phyloP scores from a whole-genome alignment of 2,888 invertebrate genomes.

The Machimus rusticus region DNA sequence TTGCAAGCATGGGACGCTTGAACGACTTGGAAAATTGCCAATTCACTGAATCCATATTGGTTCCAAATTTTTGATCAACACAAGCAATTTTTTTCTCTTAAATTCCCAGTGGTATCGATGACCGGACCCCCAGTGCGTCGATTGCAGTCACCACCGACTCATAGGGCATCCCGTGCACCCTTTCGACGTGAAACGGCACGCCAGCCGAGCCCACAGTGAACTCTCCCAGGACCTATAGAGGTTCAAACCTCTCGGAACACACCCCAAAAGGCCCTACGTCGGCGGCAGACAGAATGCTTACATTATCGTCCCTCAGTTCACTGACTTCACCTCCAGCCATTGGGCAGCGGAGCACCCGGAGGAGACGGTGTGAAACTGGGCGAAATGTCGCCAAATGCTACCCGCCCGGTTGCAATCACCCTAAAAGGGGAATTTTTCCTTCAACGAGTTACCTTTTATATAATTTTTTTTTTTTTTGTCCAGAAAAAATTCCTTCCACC shows the following conservation, averaged over 20 bases:
- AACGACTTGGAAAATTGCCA: not conserved
- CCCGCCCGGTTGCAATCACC: slow-evolving; percentile 1
- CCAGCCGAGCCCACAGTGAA: not conserved
- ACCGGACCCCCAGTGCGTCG: not conserved
- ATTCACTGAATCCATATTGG: not conserved
- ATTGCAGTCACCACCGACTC: not conserved
- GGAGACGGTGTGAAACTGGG: slow-evolving; percentile 14
- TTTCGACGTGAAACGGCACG: not conserved
- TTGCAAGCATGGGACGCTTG: not conserved
- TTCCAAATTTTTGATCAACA: not conserved
- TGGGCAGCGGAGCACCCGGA: not conserved
- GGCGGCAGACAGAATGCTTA: not conserved
- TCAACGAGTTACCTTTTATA: not conserved
- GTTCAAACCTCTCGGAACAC: not conserved
- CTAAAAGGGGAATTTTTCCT: slow-evolving; percentile 13
- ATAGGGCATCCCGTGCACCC: not conserved
- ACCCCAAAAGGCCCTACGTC: not conserved
- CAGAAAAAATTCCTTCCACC: slow-evolving; percentile 15
- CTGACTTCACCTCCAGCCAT: slow-evolving; percentile 5
- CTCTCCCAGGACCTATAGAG: not conserved
- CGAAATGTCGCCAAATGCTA: not conserved
- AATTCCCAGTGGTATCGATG: not conserved
- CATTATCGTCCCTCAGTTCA: slow-evolving; percentile 24
- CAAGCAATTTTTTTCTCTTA: not conserved
- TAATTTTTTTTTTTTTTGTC: not conserved